Percentiles rank a stretch among this genome's conserved stretches.
These are phyloP conservation scores for Dexiosoma caninum DNA, from an alignment of 2,888 invertebrate species.

Conservation along the genomic window DNA sequence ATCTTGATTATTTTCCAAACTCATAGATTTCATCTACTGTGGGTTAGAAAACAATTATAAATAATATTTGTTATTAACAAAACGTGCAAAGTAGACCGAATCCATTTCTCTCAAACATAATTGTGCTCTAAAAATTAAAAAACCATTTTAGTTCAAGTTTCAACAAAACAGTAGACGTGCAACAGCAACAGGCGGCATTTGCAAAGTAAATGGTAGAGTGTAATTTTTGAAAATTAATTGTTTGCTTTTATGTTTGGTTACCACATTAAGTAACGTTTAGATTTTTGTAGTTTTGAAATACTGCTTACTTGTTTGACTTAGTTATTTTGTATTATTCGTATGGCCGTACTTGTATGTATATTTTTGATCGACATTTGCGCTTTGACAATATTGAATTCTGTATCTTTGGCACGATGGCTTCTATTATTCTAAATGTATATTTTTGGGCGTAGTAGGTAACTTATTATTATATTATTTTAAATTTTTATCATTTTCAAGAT, in stretches of 20 bases:
- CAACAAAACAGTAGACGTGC: conserved; percentile 43
- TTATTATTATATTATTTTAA: conserved; percentile 58
- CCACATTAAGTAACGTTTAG: conserved; percentile 34
- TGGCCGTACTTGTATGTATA: conserved; percentile 32
- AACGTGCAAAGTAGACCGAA: conserved; percentile 41
- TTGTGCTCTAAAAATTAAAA: conserved; percentile 23
- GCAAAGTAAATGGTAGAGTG: conserved; percentile 50
- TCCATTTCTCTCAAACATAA: conserved; percentile 14
- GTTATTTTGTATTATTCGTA: conserved; percentile 36
- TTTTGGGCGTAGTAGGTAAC: conserved; percentile 4
- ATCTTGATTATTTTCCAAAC: not conserved
- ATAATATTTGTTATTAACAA: conserved; percentile 46
- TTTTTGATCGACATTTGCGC: conserved; percentile 14
- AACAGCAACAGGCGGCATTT: conserved; percentile 65
- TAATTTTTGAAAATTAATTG: conserved; percentile 52
- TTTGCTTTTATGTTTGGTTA: conserved; percentile 32
- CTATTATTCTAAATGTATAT: not conserved
- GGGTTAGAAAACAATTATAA: conserved; percentile 24
- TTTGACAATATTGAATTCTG: conserved; percentile 10
- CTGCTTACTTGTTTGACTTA: conserved; percentile 56
- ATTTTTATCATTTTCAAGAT: conserved; percentile 64
- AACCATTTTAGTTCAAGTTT: not conserved
- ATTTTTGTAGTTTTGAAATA: conserved; percentile 29
- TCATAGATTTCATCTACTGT: conserved; percentile 18
- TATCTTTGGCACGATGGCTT: conserved; percentile 38